A percentile compares a stretch with the other conserved stretches of the same genome.
These are phyloP conservation scores for Norana najaformis DNA, from an alignment of 2,888 invertebrate genomes.

Conservation along the genomic window DNA sequence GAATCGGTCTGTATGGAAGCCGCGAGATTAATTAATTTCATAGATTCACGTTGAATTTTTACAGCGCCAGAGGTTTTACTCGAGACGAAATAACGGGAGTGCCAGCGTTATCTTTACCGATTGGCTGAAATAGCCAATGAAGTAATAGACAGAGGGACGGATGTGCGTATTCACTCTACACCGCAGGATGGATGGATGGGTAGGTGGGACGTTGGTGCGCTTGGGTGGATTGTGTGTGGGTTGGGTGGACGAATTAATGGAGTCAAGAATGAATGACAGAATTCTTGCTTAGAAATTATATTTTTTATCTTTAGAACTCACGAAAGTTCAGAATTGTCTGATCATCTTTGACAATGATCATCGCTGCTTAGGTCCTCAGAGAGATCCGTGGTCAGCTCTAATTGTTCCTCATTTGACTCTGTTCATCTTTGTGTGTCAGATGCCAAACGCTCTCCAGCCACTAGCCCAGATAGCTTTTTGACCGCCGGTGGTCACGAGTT, in stretches of 20 bases:
- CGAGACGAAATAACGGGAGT: neutral
- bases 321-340: too few relatives aligned
- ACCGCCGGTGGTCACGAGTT: constrained; percentile 22
- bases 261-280: too few relatives aligned
- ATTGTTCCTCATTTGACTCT: neutral
- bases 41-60: neutral
- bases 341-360: too few relatives aligned
- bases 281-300: neutral
- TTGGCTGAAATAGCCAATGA: neutral
- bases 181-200: neutral
- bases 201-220: neutral
- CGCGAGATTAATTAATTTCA: neutral
- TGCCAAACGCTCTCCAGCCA: neutral
- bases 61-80: neutral
- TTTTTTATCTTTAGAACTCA: too few relatives aligned
- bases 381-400: too few relatives aligned
- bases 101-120: too few relatives aligned
- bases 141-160: too few relatives aligned
- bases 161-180: too few relatives aligned
- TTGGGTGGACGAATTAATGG: neutral
- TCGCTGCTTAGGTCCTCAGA: too few relatives aligned
- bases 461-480: neutral
- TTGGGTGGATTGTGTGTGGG: neutral
- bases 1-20: neutral
- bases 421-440: neutral